Conservation (phyloP, 2,797 vertebrate species). For the Eutrigla gurnardus region DNA sequence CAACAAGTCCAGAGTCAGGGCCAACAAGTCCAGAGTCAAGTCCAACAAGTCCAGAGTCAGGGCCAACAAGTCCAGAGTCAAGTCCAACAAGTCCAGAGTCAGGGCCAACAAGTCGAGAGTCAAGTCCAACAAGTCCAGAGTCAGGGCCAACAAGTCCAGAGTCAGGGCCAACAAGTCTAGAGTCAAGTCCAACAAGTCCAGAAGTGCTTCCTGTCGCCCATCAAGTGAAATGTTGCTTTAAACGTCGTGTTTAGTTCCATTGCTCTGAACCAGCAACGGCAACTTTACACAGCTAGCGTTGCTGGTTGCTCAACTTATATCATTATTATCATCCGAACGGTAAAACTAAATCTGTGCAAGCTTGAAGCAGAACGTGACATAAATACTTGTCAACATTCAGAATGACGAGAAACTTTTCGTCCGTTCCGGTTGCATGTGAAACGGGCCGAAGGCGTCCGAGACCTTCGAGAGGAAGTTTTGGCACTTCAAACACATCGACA, state of each 20-base stretch:
- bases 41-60: not conserved
- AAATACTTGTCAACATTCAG: slow-evolving; percentile 45
- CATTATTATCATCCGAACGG: slow-evolving; percentile 6
- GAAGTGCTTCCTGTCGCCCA: not conserved
- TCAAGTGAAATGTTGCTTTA: slow-evolving; percentile 39
- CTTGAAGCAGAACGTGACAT: slow-evolving; percentile 36
- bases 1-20: not conserved
- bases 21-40: no score
- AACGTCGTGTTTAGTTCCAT: not conserved
- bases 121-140: not conserved
- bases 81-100: not conserved
- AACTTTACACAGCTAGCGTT: slow-evolving; percentile 4
- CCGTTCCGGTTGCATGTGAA: slow-evolving; percentile 29
- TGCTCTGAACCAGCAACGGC: not conserved
- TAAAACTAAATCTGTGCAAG: slow-evolving; percentile 47
- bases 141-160: no score
- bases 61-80: not conserved
- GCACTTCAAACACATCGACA: slow-evolving; percentile 17
- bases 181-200: not conserved
- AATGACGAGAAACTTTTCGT: slow-evolving; percentile 66
- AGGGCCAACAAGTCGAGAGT: not conserved
- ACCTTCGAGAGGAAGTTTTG: not conserved
- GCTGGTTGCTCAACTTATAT: not conserved
- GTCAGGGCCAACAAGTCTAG: not conserved
- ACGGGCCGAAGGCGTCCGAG: slow-evolving; percentile 3